Conservation (phyloP, 2,113 vertebrate species). For the Dendrocopos noguchii region DNA sequence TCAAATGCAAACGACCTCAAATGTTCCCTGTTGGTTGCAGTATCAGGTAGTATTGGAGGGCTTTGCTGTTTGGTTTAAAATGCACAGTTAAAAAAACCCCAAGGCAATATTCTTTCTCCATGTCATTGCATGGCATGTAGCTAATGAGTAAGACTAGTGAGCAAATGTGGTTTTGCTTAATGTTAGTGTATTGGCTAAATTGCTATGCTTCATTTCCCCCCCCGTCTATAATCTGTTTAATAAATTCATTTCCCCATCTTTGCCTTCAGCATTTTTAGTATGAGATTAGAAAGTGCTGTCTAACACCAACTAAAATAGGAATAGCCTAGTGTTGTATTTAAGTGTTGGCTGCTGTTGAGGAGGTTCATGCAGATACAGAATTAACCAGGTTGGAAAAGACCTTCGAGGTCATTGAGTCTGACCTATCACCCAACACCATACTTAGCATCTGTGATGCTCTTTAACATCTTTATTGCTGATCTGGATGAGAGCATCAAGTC, state of each 20-base stretch:
- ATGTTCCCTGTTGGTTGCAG: background rate
- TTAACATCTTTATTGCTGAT: too few species aligned
- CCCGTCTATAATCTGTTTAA: background rate
- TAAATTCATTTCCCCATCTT: background rate
- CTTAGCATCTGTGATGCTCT: too few species aligned
- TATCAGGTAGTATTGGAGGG: background rate
- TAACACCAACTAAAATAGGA: background rate
- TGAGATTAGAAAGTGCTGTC: background rate
- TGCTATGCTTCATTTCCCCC: background rate
- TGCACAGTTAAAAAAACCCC: background rate
- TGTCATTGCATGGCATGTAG: fast-evolving
- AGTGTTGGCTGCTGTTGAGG: background rate
- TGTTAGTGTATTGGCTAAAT: background rate
- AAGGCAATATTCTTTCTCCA: background rate
- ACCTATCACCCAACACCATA: too few species aligned
- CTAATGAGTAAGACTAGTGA: background rate
- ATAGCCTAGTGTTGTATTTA: background rate
- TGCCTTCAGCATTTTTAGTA: background rate
- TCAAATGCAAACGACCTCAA: background rate
- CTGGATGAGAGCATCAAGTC: too few species aligned
- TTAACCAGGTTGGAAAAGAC: too few species aligned
- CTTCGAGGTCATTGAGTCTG: too few species aligned
- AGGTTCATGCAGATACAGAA: too few species aligned
- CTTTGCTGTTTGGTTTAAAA: background rate
- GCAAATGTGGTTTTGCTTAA: background rate